Percentiles rank a stretch among this genome's conserved stretches.
Evolutionary conservation across 1,140 invertebrate genomes (phyloP).

Genomic region (Eupristina koningsbergeri): DNA sequence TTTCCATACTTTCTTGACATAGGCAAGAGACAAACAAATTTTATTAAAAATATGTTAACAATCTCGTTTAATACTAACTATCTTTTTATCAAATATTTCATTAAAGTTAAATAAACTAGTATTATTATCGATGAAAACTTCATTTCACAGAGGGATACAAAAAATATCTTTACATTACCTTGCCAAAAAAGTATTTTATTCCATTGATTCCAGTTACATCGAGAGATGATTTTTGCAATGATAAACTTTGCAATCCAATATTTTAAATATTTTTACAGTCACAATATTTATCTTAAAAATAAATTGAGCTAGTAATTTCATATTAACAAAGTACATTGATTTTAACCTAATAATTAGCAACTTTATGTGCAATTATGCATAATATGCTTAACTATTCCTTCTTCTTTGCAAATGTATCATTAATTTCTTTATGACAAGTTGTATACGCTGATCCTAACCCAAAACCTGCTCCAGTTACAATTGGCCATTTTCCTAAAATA

Average conservation of each 20-base stretch:
- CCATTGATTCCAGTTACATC: constrained; percentile 39
- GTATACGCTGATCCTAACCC: constrained; percentile 84
- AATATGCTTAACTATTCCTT: neutral
- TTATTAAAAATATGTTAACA: constrained; percentile 33
- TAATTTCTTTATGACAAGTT: constrained; percentile 82
- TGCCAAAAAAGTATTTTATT: constrained; percentile 46
- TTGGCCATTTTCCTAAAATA: constrained; percentile 80
- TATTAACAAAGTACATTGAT: constrained; percentile 29
- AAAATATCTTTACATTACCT: constrained; percentile 4
- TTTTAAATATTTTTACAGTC: constrained; percentile 41
- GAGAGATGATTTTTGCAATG: constrained; percentile 41
- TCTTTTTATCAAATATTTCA: neutral
- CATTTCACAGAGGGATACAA: neutral
- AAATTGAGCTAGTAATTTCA: constrained; percentile 45
- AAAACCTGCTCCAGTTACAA: constrained; percentile 81
- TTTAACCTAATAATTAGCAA: constrained; percentile 40
- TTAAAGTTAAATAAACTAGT: neutral
- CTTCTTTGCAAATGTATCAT: constrained; percentile 61
- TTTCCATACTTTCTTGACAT: neutral
- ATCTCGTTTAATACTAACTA: neutral
- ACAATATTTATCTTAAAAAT: constrained; percentile 44
- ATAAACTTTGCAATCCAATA: constrained; percentile 38
- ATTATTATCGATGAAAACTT: neutral
- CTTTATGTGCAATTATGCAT: constrained; percentile 50
- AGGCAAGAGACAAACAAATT: neutral